These are phyloP conservation scores for Dysdera silvatica DNA, from an alignment of 1,140 invertebrate genomes.

Conservation along the genomic window DNA sequence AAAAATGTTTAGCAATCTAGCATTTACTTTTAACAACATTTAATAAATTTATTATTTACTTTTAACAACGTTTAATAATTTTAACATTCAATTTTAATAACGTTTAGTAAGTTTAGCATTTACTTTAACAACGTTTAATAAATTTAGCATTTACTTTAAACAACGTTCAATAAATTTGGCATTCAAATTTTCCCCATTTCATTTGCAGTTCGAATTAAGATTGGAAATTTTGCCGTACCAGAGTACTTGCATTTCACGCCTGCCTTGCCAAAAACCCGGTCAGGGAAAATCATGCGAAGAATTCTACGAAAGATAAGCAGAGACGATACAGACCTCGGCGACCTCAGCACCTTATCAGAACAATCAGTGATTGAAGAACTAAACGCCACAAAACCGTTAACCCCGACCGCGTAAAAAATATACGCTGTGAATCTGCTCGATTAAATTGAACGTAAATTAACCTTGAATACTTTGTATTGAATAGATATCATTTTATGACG, in stretches of 20 bases:
- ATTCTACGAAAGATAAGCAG: constrained; percentile 86
- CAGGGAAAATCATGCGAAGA: constrained; percentile 95
- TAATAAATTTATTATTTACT: too few relatives aligned
- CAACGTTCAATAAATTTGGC: too few relatives aligned
- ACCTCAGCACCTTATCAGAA: constrained; percentile 84
- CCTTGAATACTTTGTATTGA: not conserved
- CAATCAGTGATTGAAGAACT: constrained; percentile 70
- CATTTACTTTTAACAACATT: too few relatives aligned
- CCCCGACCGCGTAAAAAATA: not conserved
- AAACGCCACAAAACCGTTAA: constrained; percentile 44
- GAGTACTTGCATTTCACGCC: constrained; percentile 88
- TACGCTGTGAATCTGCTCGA: not conserved
- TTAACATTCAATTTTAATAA: too few relatives aligned
- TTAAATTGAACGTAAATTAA: not conserved
- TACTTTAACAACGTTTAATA: too few relatives aligned
- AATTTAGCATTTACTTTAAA: too few relatives aligned
- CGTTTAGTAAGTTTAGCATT: too few relatives aligned
- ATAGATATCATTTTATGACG: not conserved
- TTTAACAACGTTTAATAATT: too few relatives aligned
- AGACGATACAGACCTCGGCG: constrained; percentile 79
- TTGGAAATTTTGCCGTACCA: constrained; percentile 92
- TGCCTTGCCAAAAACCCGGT: constrained; percentile 88
- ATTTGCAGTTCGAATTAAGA: constrained; percentile 69
- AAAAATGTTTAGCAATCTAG: too few relatives aligned
- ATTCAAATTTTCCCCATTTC: not conserved